phyloP scores from a whole-genome alignment of 2,888 invertebrate species.

The Standfussiana lucernea region DNA sequence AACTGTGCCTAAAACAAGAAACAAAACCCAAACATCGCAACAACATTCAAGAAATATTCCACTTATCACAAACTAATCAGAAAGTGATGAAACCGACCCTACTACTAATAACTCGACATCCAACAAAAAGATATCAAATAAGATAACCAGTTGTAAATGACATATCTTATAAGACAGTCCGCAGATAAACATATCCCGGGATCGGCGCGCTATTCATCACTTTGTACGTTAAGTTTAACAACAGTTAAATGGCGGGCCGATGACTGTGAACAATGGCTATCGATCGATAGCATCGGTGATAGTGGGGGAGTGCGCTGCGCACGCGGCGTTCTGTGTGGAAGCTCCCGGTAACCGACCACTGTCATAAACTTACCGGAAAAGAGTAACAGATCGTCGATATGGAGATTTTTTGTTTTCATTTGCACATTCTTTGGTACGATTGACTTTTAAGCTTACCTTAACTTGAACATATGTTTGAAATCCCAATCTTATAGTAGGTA shows the following conservation, averaged over 20 bases:
- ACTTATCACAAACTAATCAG: conserved; percentile 61
- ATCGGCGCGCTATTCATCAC: conserved; percentile 77
- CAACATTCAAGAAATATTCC: conserved; percentile 52
- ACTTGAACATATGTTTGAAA: neutral
- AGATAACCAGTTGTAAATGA: conserved; percentile 68
- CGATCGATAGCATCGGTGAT: conserved; percentile 81
- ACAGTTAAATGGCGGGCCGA: conserved; percentile 78
- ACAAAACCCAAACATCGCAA: conserved; percentile 34
- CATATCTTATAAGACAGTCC: conserved; percentile 74
- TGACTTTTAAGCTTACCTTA: neutral
- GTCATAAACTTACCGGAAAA: conserved; percentile 62
- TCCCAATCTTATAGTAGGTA: no score
- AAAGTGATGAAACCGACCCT: conserved; percentile 59
- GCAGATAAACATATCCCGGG: conserved; percentile 75
- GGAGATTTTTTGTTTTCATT: conserved; percentile 27
- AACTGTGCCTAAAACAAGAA: conserved; percentile 24
- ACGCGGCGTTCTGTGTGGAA: conserved; percentile 64
- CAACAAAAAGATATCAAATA: conserved; percentile 63
- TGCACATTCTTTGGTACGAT: neutral
- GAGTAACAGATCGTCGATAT: conserved; percentile 39
- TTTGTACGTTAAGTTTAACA: conserved; percentile 75
- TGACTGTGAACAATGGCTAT: conserved; percentile 83
- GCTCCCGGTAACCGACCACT: conserved; percentile 59
- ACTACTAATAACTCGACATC: conserved; percentile 58
- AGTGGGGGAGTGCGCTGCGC: conserved; percentile 68